Evolutionary conservation across 2,113 vertebrate species (phyloP).

Genomic region (Phylloscopus trochilus): DNA sequence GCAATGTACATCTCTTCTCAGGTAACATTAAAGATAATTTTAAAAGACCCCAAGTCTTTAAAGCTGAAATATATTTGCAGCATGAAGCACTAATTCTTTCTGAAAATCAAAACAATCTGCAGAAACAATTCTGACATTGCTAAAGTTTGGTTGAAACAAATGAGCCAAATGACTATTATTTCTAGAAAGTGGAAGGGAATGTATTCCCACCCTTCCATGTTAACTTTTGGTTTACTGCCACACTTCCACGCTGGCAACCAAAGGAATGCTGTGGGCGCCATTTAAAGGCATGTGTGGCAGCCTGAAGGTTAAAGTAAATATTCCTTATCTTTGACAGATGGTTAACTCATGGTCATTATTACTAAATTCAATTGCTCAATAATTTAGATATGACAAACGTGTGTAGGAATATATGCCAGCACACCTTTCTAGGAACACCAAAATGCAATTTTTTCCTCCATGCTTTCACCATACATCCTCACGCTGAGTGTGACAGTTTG

Average conservation of each 20-base stretch:
- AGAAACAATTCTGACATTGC: neutral
- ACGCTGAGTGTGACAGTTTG: neutral
- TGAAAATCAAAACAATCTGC: conserved; percentile 34
- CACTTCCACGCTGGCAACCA: neutral
- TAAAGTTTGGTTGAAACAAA: neutral
- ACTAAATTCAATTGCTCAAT: conserved; percentile 48
- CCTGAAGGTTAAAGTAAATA: conserved; percentile 27
- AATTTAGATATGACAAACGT: conserved; percentile 52
- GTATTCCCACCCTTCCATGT: neutral
- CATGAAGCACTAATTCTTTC: neutral
- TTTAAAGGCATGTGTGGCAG: conserved; percentile 19
- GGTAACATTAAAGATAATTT: neutral
- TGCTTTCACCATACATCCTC: neutral
- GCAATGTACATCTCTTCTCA: neutral
- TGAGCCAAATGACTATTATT: neutral
- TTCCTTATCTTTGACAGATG: conserved; percentile 55
- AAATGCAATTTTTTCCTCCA: neutral
- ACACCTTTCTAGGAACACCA: conserved; percentile 16
- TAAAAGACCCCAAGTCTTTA: neutral
- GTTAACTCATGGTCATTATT: conserved; percentile 58
- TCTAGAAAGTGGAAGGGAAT: neutral
- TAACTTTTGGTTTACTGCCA: conserved; percentile 20
- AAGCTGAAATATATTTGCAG: neutral
- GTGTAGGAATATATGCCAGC: conserved; percentile 48
- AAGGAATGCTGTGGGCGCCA: conserved; percentile 15